These are phyloP conservation scores for Saccostrea cuccullata DNA, from an alignment of 1,140 invertebrate genomes.

Conservation along the genomic window DNA sequence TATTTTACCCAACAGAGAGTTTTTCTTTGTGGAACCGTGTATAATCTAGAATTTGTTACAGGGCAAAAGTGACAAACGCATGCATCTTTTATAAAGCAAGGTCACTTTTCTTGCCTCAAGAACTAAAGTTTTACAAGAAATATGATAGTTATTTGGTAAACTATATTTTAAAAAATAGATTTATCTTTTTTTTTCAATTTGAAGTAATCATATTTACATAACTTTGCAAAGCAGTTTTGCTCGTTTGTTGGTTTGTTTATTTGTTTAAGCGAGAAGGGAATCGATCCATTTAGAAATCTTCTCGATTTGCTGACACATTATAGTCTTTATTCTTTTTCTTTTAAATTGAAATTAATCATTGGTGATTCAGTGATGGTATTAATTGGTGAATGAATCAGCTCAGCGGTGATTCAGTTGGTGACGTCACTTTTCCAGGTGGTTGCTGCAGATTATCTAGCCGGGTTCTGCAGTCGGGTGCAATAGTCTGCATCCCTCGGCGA, in stretches of 20 bases:
- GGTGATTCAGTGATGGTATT: constrained; percentile 30
- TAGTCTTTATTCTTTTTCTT: constrained; percentile 26
- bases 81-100: constrained; percentile 14
- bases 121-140: not conserved
- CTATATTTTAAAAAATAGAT: too few relatives aligned
- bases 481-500: constrained; percentile 9
- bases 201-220: too few relatives aligned
- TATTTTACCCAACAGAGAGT: constrained; percentile 21
- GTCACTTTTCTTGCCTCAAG: not conserved
- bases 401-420: constrained; percentile 5
- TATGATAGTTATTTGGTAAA: too few relatives aligned
- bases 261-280: not conserved
- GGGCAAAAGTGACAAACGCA: not conserved
- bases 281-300: not conserved
- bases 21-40: not conserved
- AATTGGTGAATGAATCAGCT: constrained; percentile 23
- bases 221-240: too few relatives aligned
- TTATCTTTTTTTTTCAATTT: too few relatives aligned
- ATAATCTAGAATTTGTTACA: not conserved
- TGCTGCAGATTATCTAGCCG: constrained; percentile 10
- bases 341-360: constrained; percentile 37
- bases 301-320: not conserved
- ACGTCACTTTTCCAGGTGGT: constrained; percentile 25
- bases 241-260: too few relatives aligned
- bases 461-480: not conserved